Conservation (phyloP, 2,113 vertebrate genomes). For the Progne subis region DNA sequence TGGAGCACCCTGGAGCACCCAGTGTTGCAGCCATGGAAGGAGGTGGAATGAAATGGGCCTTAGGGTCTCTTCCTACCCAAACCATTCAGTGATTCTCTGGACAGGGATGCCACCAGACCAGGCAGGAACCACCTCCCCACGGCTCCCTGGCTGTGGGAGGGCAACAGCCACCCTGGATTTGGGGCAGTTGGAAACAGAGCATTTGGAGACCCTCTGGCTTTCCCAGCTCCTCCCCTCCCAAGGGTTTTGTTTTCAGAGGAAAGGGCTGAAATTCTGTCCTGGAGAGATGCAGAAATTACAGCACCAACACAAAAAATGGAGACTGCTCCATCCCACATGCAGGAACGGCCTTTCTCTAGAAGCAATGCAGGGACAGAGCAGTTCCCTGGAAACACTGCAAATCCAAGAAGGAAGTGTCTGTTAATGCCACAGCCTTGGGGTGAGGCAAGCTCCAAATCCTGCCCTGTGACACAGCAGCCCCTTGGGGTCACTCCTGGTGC, state of each 20-base stretch:
- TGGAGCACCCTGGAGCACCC: no score
- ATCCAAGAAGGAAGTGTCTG: not conserved
- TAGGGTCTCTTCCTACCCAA: not conserved
- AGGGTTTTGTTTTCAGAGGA: not conserved
- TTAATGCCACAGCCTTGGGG: not conserved
- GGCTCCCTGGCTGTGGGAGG: not conserved
- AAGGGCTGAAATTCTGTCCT: not conserved
- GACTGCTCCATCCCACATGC: fast-evolving
- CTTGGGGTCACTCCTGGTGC: not conserved
- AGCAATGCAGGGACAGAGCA: not conserved
- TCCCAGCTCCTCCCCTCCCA: not conserved
- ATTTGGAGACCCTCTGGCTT: not conserved
- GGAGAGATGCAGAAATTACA: not conserved
- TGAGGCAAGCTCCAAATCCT: not conserved
- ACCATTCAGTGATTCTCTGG: not conserved
- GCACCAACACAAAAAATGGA: not conserved
- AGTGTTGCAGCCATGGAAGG: not conserved
- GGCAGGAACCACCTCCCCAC: not conserved
- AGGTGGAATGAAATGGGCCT: not conserved
- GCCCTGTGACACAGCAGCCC: not conserved
- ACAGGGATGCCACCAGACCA: not conserved
- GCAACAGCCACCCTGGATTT: not conserved
- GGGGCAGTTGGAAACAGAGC: not conserved
- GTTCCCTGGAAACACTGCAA: not conserved
- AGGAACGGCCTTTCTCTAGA: not conserved